phyloP scores from a whole-genome alignment of 2,888 invertebrate species.

The Phania funesta region DNA sequence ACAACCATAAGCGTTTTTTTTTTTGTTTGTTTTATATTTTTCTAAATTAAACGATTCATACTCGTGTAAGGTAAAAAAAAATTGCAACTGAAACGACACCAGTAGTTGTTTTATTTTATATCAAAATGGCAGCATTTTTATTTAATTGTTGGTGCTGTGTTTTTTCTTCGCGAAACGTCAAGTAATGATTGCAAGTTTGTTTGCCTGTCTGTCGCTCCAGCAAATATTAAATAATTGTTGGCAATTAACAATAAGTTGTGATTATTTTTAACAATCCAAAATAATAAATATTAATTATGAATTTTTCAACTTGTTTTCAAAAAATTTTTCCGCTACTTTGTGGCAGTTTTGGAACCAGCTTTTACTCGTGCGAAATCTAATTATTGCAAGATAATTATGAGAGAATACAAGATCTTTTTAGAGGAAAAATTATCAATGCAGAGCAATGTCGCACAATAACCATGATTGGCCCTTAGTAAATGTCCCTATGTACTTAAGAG shows the following conservation, averaged over 20 bases:
- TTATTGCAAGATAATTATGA: not conserved
- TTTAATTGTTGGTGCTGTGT: not conserved
- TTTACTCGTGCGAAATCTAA: not conserved
- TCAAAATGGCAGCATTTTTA: constrained; percentile 59
- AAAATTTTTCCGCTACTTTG: not conserved
- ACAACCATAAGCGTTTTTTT: constrained; percentile 38
- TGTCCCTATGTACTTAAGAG: too few relatives aligned
- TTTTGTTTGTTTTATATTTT: constrained; percentile 14
- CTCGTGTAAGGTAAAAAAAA: constrained; percentile 51
- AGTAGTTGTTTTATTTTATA: constrained; percentile 25
- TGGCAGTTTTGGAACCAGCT: not conserved
- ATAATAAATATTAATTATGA: constrained; percentile 41
- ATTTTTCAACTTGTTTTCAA: constrained; percentile 27
- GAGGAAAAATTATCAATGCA: not conserved
- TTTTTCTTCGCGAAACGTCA: constrained; percentile 40
- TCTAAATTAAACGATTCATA: constrained; percentile 45
- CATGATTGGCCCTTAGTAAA: not conserved
- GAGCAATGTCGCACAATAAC: not conserved
- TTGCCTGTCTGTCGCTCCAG: not conserved
- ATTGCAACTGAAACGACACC: constrained; percentile 26
- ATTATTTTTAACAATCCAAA: constrained; percentile 61
- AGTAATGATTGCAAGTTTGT: constrained; percentile 41
- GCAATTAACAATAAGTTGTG: constrained; percentile 61
- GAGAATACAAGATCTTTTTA: too few relatives aligned
- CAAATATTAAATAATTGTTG: constrained; percentile 29